These are phyloP conservation scores for Torymus auratus DNA, from an alignment of 2,888 invertebrate species.

Conservation along the genomic window DNA sequence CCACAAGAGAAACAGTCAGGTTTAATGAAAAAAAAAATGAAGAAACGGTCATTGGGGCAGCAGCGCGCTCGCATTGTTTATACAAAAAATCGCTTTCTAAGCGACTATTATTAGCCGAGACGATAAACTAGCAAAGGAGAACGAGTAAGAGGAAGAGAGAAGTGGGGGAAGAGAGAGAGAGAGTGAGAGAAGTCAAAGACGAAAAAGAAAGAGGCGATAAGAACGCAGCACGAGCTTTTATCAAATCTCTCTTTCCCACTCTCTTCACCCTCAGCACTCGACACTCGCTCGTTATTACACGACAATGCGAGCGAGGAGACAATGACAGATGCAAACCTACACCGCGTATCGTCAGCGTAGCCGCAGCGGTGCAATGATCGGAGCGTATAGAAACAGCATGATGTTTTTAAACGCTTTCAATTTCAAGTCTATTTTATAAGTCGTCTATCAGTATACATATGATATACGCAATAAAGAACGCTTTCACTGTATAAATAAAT, in stretches of 20 bases:
- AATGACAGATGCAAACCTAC: constrained; percentile 11
- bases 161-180: neutral
- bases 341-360: neutral
- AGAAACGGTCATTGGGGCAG: constrained; percentile 36
- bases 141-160: constrained; percentile 12
- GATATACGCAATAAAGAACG: too few species aligned
- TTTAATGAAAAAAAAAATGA: neutral
- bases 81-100: constrained; percentile 39
- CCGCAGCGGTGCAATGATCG: neutral
- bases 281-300: constrained; percentile 35
- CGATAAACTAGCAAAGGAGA: constrained; percentile 22
- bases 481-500: too few species aligned
- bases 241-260: constrained; percentile 20
- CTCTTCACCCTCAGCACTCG: constrained; percentile 1
- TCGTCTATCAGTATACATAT: too few species aligned
- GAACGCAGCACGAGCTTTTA: constrained; percentile 34
- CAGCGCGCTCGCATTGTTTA: neutral
- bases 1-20: neutral
- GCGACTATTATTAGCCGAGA: constrained; percentile 47
- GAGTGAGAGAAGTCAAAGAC: neutral
- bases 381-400: too few species aligned
- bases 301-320: constrained; percentile 22
- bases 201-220: constrained; percentile 8
- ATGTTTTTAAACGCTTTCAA: too few species aligned
- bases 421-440: too few species aligned